Evolutionary conservation across 2,113 vertebrate genomes (phyloP), one percentile per base, ranked within the genome.

Genomic region (Poeciliopsis retropinna): DNA sequence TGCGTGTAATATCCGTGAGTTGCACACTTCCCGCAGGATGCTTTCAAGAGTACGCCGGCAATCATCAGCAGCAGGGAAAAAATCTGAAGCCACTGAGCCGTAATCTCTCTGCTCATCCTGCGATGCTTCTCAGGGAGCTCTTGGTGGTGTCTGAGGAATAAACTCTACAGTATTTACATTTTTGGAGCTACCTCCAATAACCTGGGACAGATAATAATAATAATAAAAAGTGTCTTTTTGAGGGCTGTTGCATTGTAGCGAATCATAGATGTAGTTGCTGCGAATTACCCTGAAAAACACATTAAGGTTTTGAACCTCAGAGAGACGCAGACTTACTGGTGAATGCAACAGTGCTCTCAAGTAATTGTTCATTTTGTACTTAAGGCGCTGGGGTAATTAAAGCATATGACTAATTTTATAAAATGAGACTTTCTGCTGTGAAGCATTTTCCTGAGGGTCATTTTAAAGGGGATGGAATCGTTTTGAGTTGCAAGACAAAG

Each of bases 1-100:
- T 81, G 80, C 60, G 75, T 82, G 85, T 82, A 88, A 87, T 69
- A 89, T 87, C 82, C 76, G 75, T 47, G 74, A 86, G 81, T 82
- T 22, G 67, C 78, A 77, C 76, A 30, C 79, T 83, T 84, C 85
- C 87, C 69, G 79, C 85, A 80, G 91, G 85, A 88, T 60, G 85
- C 81, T 88, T 86, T 85, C 76, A 85, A 90, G 81, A 92, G 82
- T 87, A 87, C 80, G 37, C 82, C 51, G 67, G 75, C 87, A 91
- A 93, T 79, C 87, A 89, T 70, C 70, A 74, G 72, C 80, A 87
- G 82, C 70, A 75, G 75, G 72, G 80, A 37, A 78, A 83, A 86
- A 75, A 75, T 85, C 76, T 75, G 73, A 84, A 86, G 81, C 69
- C 87, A 87, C 77, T 85, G 86, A 85, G 86, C 80, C 73, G 44